These are phyloP conservation scores for Aurelia coerulea DNA, from an alignment of 30 jellyfish, hydroid and myxozoan species.

Conservation along the genomic window DNA sequence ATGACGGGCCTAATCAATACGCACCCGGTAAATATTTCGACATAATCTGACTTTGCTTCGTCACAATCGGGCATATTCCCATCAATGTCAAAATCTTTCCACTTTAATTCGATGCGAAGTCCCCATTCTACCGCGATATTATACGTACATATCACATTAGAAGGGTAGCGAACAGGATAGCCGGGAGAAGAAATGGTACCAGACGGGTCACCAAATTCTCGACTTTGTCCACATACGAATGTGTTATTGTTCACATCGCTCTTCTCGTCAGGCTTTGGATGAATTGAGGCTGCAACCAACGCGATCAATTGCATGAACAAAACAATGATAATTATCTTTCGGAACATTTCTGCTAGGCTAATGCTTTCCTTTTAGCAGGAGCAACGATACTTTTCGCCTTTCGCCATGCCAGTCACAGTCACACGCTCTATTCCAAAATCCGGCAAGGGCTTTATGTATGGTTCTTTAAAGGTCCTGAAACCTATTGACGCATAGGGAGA, in stretches of 20 bases:
- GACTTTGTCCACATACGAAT: not conserved
- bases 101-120: slow-evolving; percentile 30
- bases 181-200: slow-evolving; percentile 32
- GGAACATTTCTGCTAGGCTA: too few species aligned
- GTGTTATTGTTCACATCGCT: slow-evolving; percentile 5
- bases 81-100: slow-evolving; percentile 61
- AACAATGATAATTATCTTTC: too few species aligned
- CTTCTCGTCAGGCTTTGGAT: slow-evolving; percentile 1
- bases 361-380: too few species aligned
- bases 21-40: slow-evolving; percentile 50
- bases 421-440: too few species aligned
- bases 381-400: too few species aligned
- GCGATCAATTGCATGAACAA: not conserved
- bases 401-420: too few species aligned
- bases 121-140: slow-evolving; percentile 31
- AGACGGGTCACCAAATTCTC: not conserved
- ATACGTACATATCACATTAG: slow-evolving; percentile 45
- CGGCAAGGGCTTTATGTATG: too few species aligned
- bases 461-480: too few species aligned
- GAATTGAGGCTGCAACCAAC: slow-evolving; percentile 8
- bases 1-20: too few species aligned
- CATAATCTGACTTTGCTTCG: slow-evolving; percentile 29
- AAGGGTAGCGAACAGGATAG: slow-evolving; percentile 49
- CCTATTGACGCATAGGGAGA: too few species aligned
- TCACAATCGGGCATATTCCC: slow-evolving; percentile 72